Evolutionary conservation across 2,797 vertebrate species (phyloP).

Genomic region (Manis javanica): DNA sequence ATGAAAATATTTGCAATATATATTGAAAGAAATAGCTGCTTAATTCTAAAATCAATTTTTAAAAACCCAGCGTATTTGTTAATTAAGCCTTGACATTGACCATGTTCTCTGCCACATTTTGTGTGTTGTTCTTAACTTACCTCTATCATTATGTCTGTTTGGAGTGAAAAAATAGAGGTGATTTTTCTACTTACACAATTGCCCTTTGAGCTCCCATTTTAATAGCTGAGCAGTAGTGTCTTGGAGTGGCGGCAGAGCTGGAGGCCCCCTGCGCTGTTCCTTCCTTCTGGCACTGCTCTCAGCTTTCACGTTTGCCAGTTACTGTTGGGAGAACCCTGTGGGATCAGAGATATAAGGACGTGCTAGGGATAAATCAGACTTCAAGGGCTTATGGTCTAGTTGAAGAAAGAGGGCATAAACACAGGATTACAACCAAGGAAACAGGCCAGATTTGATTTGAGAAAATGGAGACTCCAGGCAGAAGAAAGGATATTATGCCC

Average conservation of each 20-base stretch:
- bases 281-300: constrained; percentile 7
- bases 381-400: background rate
- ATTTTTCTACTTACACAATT: constrained; percentile 31
- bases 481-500: background rate
- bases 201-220: background rate
- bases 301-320: background rate
- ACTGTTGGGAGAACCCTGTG: constrained; percentile 1
- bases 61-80: background rate
- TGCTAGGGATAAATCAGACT: background rate
- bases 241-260: background rate
- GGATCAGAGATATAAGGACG: background rate
- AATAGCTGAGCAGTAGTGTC: background rate
- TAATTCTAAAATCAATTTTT: constrained; percentile 38
- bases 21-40: constrained; percentile 23
- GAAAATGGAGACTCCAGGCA: background rate
- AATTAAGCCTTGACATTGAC: constrained; percentile 53
- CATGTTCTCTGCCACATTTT: background rate
- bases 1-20: background rate
- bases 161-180: background rate
- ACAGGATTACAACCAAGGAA: constrained; percentile 28
- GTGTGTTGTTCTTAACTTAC: constrained; percentile 14
- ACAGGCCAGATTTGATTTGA: background rate
- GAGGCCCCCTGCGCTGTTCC: background rate
- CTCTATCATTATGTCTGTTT: constrained; percentile 27
- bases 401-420: background rate